These are phyloP conservation scores for Gambelia wislizenii DNA, from an alignment of 2,797 vertebrate species.

Conservation along the genomic window DNA sequence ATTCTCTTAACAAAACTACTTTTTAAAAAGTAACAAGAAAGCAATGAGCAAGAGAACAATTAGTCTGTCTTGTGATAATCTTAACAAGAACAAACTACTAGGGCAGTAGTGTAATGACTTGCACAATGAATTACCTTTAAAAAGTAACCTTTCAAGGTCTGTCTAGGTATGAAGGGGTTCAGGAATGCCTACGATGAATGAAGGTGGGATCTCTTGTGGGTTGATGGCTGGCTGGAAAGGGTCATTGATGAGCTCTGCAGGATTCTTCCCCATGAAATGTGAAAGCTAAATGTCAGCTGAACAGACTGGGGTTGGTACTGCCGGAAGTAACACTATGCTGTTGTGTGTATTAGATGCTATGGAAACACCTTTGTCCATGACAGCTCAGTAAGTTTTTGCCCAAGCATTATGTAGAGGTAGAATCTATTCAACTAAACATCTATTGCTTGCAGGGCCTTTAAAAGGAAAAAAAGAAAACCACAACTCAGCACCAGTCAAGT, in stretches of 20 bases:
- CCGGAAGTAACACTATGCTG: slow-evolving; percentile 36
- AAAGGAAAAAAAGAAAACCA: neutral
- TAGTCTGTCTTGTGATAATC: neutral
- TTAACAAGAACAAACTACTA: neutral
- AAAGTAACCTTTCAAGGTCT: neutral
- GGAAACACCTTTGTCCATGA: slow-evolving; percentile 62
- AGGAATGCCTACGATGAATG: neutral
- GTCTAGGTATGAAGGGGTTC: neutral
- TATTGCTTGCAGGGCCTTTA: neutral
- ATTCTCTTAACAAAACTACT: neutral
- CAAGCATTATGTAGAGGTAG: neutral
- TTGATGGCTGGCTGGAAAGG: neutral
- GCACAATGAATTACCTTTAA: neutral
- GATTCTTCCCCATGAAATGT: slow-evolving; percentile 20
- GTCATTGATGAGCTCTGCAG: neutral
- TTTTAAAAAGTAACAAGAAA: neutral
- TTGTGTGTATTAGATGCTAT: slow-evolving; percentile 52
- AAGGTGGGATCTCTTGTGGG: neutral
- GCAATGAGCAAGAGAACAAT: neutral
- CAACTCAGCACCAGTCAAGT: neutral
- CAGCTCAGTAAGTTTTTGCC: slow-evolving; percentile 14
- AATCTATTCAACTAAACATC: neutral
- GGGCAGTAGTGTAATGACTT: too few relatives aligned
- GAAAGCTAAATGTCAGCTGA: neutral
- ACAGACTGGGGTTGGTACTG: accelerated